A percentile compares a stretch with the other conserved stretches of the same genome.
These are phyloP conservation scores for Hybos culiciformis DNA, from an alignment of 2,888 invertebrate species.

Conservation along the genomic window DNA sequence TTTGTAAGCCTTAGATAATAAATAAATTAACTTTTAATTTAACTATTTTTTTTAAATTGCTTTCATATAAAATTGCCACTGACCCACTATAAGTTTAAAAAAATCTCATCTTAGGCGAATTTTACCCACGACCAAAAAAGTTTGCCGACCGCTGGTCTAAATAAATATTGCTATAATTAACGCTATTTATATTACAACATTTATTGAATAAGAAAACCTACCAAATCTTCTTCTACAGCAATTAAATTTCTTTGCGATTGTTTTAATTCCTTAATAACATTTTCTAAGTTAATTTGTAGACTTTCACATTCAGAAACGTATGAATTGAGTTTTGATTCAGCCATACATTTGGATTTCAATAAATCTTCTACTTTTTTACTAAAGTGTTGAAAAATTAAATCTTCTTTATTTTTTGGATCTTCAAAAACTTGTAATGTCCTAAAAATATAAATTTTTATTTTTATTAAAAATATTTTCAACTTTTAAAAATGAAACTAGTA, in stretches of 20 bases:
- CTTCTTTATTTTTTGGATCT: constrained; percentile 22
- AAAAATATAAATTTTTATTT: neutral
- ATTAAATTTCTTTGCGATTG: no score
- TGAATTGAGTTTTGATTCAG: constrained; percentile 29
- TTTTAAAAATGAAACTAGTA: no score
- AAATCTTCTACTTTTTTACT: constrained; percentile 33
- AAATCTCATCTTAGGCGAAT: no score
- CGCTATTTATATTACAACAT: no score
- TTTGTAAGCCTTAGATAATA: no score
- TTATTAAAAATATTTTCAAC: neutral
- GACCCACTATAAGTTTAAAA: no score
- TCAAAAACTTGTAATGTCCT: constrained; percentile 8
- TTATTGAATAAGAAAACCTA: constrained; percentile 18
- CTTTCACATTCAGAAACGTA: constrained; percentile 34
- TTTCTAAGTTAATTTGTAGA: constrained; percentile 39
- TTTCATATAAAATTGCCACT: no score
- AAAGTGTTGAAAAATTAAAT: constrained; percentile 30
- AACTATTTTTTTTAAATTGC: no score
- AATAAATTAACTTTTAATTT: no score
- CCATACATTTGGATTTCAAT: constrained; percentile 26
- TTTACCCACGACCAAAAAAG: no score
- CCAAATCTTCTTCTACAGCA: constrained; percentile 54
- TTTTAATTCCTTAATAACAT: constrained; percentile 37
- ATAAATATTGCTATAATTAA: no score
- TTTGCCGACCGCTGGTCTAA: no score